Evolutionary conservation across 2,888 invertebrate genomes (phyloP).

Genomic region (Chorisops tibialis): DNA sequence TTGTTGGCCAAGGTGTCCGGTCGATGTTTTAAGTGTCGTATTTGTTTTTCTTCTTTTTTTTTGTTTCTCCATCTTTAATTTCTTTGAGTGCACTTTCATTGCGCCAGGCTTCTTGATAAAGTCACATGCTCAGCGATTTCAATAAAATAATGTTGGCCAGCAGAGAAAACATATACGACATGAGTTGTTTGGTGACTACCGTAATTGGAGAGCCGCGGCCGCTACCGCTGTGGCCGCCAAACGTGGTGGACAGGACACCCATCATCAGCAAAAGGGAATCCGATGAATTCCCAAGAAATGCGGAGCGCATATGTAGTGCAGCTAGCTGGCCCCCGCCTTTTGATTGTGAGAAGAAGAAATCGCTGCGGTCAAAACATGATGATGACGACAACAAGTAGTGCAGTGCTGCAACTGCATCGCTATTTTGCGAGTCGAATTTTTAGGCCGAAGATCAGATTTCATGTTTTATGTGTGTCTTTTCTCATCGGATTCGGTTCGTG

Average conservation of each 20-base stretch:
- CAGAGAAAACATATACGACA: slow-evolving; percentile 14
- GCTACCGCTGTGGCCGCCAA: too few relatives aligned
- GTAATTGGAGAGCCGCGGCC: slow-evolving; percentile 25
- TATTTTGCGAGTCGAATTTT: too few relatives aligned
- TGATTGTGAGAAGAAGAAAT: too few relatives aligned
- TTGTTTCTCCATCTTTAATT: too few relatives aligned
- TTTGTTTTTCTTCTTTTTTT: too few relatives aligned
- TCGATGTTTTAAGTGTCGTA: too few relatives aligned
- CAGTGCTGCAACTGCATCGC: too few relatives aligned
- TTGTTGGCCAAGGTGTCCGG: too few relatives aligned
- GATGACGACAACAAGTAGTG: too few relatives aligned
- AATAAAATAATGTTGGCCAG: slow-evolving; percentile 5
- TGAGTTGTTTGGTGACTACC: slow-evolving; percentile 9
- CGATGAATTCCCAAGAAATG: slow-evolving; percentile 28
- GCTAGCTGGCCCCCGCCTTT: neutral
- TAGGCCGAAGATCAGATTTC: slow-evolving; percentile 9
- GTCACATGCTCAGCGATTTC: slow-evolving; percentile 20
- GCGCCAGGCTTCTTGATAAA: slow-evolving; percentile 15
- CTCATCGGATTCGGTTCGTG: too few relatives aligned
- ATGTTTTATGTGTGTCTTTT: slow-evolving; percentile 14
- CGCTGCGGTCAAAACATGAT: too few relatives aligned
- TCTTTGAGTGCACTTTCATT: slow-evolving; percentile 4
- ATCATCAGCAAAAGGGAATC: slow-evolving; percentile 26
- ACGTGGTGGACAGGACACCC: slow-evolving; percentile 19
- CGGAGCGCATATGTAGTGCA: slow-evolving; percentile 20